Percentiles rank a stretch among this genome's conserved stretches.
Evolutionary conservation across 2,888 invertebrate species (phyloP).

Genomic region (Lottia gigantea): DNA sequence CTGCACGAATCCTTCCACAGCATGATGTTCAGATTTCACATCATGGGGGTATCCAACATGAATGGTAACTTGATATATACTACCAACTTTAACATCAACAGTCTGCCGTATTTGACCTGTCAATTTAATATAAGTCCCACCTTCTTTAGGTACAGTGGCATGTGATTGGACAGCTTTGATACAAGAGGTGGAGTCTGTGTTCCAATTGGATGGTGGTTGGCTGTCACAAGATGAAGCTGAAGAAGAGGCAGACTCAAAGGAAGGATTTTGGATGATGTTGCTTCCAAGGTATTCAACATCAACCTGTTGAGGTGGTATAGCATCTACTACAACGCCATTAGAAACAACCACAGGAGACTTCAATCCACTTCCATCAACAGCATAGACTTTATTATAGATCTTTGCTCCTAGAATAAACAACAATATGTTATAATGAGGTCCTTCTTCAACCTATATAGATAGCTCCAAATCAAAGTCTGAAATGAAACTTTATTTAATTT

Average conservation of each 20-base stretch:
- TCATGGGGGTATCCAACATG: conserved; percentile 23
- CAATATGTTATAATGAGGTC: background rate
- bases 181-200: conserved; percentile 14
- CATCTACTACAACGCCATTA: conserved; percentile 42
- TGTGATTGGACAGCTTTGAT: conserved; percentile 8
- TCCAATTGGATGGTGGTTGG: conserved; percentile 18
- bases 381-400: conserved; percentile 37
- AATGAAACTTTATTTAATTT: too few relatives aligned
- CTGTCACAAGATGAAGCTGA: conserved; percentile 17
- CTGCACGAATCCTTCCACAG: conserved; percentile 25
- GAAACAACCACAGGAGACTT: conserved; percentile 34
- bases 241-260: conserved; percentile 18
- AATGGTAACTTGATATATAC: conserved; percentile 16
- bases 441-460: too few relatives aligned
- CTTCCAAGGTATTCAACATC: conserved; percentile 16
- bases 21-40: conserved; percentile 12
- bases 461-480: too few relatives aligned
- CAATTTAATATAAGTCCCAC: background rate
- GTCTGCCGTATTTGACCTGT: background rate
- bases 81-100: background rate
- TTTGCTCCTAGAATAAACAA: conserved; percentile 29
- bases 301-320: conserved; percentile 31
- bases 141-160: background rate
- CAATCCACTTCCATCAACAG: conserved; percentile 36
- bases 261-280: conserved; percentile 19